These are phyloP conservation scores for Centropyge bicolor DNA, from an alignment of 2,797 vertebrate species.

Conservation along the genomic window DNA sequence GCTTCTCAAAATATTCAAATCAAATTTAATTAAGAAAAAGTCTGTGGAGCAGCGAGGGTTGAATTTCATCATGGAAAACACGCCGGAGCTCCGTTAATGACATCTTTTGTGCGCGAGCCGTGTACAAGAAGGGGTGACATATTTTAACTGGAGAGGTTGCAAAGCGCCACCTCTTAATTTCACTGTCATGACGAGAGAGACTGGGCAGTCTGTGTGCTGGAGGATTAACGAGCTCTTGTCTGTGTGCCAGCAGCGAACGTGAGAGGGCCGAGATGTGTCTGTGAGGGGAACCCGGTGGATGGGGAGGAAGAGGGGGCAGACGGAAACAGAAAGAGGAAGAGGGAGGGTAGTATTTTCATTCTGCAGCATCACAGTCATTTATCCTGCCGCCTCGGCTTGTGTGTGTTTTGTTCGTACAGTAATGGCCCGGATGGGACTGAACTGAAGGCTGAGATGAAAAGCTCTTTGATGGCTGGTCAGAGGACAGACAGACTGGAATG, in stretches of 20 bases:
- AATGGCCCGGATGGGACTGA: conserved; percentile 51
- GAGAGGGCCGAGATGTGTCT: conserved; percentile 38
- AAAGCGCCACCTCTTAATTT: conserved; percentile 6
- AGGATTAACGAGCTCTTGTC: conserved; percentile 41
- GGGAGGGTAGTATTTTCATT: conserved; percentile 56
- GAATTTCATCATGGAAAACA: conserved; percentile 5
- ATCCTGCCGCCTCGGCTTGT: conserved; percentile 19
- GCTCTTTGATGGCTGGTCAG: conserved; percentile 64
- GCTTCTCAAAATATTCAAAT: not conserved
- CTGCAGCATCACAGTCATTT: conserved; percentile 44
- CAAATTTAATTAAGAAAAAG: not conserved
- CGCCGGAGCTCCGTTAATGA: not conserved
- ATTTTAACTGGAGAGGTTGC: not conserved
- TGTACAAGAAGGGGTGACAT: not conserved
- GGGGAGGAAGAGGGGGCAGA: conserved; percentile 28
- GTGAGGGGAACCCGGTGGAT: conserved; percentile 22
- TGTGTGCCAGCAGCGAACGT: conserved; percentile 41
- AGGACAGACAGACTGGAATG: conserved; percentile 40
- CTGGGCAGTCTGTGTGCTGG: conserved; percentile 11
- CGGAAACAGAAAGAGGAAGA: conserved; percentile 45
- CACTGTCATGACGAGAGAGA: conserved; percentile 2
- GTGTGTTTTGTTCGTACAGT: conserved; percentile 34
- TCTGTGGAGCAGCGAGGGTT: not conserved
- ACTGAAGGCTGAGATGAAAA: conserved; percentile 52
- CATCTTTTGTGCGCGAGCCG: not conserved